These are phyloP conservation scores for Cyprinodon variegatus DNA, from an alignment of 2,113 vertebrate species.

Conservation along the genomic window DNA sequence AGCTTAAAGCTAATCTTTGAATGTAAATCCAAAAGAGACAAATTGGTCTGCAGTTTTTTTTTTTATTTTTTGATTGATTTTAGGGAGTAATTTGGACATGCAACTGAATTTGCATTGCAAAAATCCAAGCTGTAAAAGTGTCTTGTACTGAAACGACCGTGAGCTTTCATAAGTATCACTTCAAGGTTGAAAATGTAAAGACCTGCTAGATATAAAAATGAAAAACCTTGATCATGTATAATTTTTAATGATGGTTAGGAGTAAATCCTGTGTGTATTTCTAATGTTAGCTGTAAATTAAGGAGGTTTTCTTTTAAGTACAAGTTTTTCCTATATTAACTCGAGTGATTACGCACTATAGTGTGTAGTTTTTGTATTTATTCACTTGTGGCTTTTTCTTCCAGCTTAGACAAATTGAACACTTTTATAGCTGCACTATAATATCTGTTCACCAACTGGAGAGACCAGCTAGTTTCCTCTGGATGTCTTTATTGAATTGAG, in stretches of 20 bases:
- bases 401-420: too few relatives aligned
- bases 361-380: too few relatives aligned
- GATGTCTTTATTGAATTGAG: too few relatives aligned
- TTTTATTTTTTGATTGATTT: not conserved
- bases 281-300: not conserved
- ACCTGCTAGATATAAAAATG: not conserved
- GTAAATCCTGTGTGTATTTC: not conserved
- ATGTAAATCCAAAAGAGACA: not conserved
- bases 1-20: not conserved
- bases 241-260: not conserved
- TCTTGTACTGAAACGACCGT: not conserved
- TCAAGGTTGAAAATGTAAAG: not conserved
- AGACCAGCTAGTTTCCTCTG: too few relatives aligned
- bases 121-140: not conserved
- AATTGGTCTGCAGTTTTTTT: not conserved
- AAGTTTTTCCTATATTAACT: not conserved
- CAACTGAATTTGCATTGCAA: not conserved
- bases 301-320: not conserved
- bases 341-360: not conserved
- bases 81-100: not conserved
- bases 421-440: too few relatives aligned
- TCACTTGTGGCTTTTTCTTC: too few relatives aligned
- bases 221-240: too few relatives aligned
- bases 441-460: too few relatives aligned
- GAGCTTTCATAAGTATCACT: not conserved